These are phyloP conservation scores for Nothura maculosa DNA, from an alignment of 2,797 vertebrate species.

Conservation along the genomic window DNA sequence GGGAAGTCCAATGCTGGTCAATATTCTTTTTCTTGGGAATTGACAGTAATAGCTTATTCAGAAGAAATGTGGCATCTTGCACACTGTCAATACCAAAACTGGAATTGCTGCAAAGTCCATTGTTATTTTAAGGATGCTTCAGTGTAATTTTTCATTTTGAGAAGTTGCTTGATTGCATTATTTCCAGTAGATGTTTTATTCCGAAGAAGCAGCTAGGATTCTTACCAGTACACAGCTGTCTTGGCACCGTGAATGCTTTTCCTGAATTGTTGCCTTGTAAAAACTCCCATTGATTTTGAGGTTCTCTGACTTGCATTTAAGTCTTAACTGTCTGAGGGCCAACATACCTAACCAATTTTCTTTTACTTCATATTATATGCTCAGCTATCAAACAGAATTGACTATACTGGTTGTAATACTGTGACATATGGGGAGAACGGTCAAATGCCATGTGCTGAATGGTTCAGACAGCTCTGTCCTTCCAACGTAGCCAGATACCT, in stretches of 20 bases:
- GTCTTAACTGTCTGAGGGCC: conserved; percentile 61
- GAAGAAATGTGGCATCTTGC: conserved; percentile 37
- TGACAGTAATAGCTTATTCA: conserved; percentile 43
- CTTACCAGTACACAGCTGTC: conserved; percentile 67
- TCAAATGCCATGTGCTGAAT: not conserved
- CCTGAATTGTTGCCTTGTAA: conserved; percentile 73
- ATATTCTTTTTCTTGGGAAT: conserved; percentile 49
- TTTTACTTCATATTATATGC: conserved; percentile 68
- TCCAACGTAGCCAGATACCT: conserved; percentile 1
- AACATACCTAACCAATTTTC: conserved; percentile 71
- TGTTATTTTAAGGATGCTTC: conserved; percentile 55
- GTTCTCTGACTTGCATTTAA: conserved; percentile 71
- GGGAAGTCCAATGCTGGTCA: conserved; percentile 38
- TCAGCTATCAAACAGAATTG: conserved; percentile 67
- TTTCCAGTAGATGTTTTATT: conserved; percentile 56
- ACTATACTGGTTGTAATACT: conserved; percentile 54
- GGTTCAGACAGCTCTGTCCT: conserved; percentile 17
- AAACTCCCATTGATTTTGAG: conserved; percentile 73
- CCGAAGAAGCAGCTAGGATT: conserved; percentile 58
- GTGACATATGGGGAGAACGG: conserved; percentile 45
- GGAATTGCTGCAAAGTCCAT: conserved; percentile 33
- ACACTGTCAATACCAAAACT: conserved; percentile 11
- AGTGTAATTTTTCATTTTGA: conserved; percentile 53
- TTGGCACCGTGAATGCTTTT: conserved; percentile 42
- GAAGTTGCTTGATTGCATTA: conserved; percentile 51